phyloP scores from a whole-genome alignment of 2,888 invertebrate species.

The Hydriomena furcata region DNA sequence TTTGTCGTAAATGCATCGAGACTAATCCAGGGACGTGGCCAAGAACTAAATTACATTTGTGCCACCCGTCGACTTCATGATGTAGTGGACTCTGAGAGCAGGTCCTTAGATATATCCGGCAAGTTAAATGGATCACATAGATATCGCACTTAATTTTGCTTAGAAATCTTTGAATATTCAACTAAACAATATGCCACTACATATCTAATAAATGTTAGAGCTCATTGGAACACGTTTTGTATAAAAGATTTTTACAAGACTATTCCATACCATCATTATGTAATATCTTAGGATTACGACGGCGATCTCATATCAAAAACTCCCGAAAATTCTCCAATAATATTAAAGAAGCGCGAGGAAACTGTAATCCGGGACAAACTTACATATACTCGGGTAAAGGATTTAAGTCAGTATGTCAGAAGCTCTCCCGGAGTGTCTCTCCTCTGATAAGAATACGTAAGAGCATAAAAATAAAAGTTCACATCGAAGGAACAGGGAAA shows the following conservation, averaged over 20 bases:
- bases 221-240: neutral
- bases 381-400: conserved; percentile 63
- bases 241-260: neutral
- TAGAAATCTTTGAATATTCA: neutral
- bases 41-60: conserved; percentile 70
- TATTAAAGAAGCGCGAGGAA: conserved; percentile 48
- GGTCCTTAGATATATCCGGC: conserved; percentile 30
- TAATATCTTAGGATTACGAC: conserved; percentile 13
- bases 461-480: conserved; percentile 83
- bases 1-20: conserved; percentile 33
- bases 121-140: conserved; percentile 12
- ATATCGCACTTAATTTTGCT: conserved; percentile 2
- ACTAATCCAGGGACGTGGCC: conserved; percentile 45
- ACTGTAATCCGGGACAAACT: conserved; percentile 63
- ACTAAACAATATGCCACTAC: neutral
- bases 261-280: conserved; percentile 1
- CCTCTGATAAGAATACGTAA: conserved; percentile 80
- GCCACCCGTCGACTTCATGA: conserved; percentile 64
- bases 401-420: conserved; percentile 77
- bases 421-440: conserved; percentile 75
- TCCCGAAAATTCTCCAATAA: conserved; percentile 44
- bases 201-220: neutral
- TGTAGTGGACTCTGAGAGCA: conserved; percentile 48
- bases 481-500: conserved; percentile 79
- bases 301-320: conserved; percentile 24